Percentiles rank a stretch among this genome's conserved stretches.
Evolutionary conservation across 2,113 vertebrate genomes (phyloP).

Genomic region (Mirounga angustirostris): DNA sequence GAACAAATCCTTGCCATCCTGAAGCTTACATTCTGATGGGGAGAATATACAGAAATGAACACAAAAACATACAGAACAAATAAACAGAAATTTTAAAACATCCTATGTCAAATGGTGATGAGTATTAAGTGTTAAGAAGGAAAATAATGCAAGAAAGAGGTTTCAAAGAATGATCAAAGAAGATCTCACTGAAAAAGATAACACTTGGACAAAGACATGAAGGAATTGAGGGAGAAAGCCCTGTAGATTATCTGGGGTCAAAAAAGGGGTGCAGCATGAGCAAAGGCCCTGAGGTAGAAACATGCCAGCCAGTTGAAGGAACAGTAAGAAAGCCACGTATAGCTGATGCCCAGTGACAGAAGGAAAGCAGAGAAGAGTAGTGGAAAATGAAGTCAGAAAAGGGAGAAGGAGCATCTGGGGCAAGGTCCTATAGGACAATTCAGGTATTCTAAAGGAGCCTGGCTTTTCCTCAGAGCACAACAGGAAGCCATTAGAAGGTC

Average conservation of each 20-base stretch:
- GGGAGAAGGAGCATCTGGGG: too few relatives aligned
- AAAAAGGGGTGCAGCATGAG: not conserved
- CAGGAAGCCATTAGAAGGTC: not conserved
- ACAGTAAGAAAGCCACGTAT: not conserved
- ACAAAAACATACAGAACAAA: not conserved
- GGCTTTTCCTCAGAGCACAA: not conserved
- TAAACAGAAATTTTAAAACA: not conserved
- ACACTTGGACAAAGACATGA: not conserved
- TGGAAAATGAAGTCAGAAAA: not conserved
- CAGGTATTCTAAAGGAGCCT: not conserved
- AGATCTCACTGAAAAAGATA: not conserved
- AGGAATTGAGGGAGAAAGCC: not conserved
- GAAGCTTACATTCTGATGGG: not conserved
- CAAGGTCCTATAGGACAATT: not conserved
- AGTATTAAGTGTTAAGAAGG: not conserved
- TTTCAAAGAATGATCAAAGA: not conserved
- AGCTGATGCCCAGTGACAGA: not conserved
- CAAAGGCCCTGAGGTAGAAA: not conserved
- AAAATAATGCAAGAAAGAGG: not conserved
- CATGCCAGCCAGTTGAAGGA: not conserved
- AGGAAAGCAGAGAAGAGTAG: not conserved
- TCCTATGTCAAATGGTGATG: not conserved
- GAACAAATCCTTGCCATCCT: slow-evolving; percentile 26
- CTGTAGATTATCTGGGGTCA: not conserved
- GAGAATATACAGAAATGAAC: not conserved